Evolutionary conservation across 2,113 vertebrate species (phyloP).

Genomic region (Callaeas wilsoni): DNA sequence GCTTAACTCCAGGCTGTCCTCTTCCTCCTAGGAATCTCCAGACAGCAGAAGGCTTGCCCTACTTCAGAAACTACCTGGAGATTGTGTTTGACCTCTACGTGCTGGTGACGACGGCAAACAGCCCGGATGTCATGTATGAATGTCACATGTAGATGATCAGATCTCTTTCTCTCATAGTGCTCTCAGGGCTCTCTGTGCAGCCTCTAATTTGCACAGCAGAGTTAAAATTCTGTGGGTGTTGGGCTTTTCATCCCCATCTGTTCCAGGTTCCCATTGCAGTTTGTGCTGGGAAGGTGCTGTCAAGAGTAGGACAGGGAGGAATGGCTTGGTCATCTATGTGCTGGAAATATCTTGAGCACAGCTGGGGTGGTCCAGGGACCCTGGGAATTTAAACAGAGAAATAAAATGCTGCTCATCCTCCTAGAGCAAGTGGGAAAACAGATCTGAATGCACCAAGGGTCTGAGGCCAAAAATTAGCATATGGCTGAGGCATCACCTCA

Average conservation of each 20-base stretch:
- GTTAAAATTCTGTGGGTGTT: neutral
- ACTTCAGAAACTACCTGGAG: conserved; percentile 86
- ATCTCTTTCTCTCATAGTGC: neutral
- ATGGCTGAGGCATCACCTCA: neutral
- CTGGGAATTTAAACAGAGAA: neutral
- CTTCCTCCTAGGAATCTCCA: conserved; percentile 74
- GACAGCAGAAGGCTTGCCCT: conserved; percentile 77
- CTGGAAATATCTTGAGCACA: neutral
- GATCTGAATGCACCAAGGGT: neutral
- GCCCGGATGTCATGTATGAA: conserved; percentile 88
- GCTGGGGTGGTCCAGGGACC: neutral
- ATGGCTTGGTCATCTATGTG: rapidly evolving
- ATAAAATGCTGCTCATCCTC: neutral
- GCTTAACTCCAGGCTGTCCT: neutral
- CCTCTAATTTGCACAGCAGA: neutral
- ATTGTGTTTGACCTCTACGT: conserved; percentile 90
- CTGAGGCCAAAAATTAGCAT: neutral
- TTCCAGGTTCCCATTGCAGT: neutral
- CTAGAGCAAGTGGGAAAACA: neutral
- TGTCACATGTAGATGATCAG: neutral
- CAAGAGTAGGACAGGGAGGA: neutral
- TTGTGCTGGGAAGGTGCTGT: neutral
- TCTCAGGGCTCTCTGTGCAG: neutral
- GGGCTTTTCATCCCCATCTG: neutral
- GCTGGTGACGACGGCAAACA: conserved; percentile 91